These are phyloP conservation scores for Rhea americana DNA, from an alignment of 2,113 vertebrate species.

Conservation along the genomic window DNA sequence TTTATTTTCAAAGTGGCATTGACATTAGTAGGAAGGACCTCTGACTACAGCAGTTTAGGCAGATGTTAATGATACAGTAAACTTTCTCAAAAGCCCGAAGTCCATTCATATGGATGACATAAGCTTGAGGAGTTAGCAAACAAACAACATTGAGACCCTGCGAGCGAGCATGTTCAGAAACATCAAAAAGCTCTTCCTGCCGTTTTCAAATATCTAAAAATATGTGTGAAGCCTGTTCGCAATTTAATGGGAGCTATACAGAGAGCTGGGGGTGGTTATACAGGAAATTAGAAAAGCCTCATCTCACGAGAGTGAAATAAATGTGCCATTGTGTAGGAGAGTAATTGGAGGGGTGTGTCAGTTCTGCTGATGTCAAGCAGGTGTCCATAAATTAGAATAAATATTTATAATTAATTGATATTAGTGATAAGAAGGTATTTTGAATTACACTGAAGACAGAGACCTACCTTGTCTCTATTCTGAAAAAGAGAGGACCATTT, in stretches of 20 bases:
- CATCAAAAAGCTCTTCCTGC: conserved; percentile 78
- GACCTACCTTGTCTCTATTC: background rate
- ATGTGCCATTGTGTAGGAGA: conserved; percentile 66
- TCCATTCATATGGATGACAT: conserved; percentile 60
- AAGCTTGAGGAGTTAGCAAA: conserved; percentile 49
- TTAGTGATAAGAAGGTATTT: conserved; percentile 58
- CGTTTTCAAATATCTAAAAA: conserved; percentile 75
- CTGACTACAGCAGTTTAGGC: conserved; percentile 60
- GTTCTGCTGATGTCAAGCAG: conserved; percentile 73
- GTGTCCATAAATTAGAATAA: conserved; percentile 75
- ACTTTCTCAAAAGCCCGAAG: conserved; percentile 35
- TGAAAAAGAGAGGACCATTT: background rate
- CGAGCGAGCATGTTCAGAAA: conserved; percentile 62
- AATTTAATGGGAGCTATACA: conserved; percentile 76
- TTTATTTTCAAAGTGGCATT: conserved; percentile 65
- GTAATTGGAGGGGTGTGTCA: conserved; percentile 73
- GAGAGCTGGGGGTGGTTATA: conserved; percentile 67
- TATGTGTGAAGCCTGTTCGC: conserved; percentile 77
- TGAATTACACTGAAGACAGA: background rate
- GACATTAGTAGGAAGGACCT: conserved; percentile 53
- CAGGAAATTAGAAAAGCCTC: conserved; percentile 79
- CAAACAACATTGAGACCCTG: conserved; percentile 19
- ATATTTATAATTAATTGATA: conserved; percentile 62
- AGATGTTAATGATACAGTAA: conserved; percentile 40
- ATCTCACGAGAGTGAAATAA: conserved; percentile 68